A percentile compares a stretch with the other conserved stretches of the same genome.
These are phyloP conservation scores for Acronicta leporina DNA, from an alignment of 2,888 invertebrate genomes.

Conservation along the genomic window DNA sequence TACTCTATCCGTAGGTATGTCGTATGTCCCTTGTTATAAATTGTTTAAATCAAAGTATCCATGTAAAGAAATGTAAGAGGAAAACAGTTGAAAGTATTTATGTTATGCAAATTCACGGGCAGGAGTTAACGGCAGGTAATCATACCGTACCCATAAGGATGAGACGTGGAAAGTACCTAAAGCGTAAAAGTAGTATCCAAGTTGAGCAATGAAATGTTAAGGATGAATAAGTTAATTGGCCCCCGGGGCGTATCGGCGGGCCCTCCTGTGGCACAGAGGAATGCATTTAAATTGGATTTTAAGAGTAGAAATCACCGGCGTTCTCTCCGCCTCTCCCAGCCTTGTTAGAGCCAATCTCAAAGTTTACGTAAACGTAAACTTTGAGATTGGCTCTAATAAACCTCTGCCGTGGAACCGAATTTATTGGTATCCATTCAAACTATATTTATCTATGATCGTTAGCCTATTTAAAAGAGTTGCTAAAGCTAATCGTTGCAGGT, in stretches of 20 bases:
- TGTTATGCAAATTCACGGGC: slow-evolving; percentile 52
- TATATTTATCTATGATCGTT: slow-evolving; percentile 55
- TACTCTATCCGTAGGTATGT: too few species aligned
- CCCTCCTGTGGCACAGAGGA: slow-evolving; percentile 88
- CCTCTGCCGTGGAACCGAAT: slow-evolving; percentile 80
- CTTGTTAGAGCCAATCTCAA: slow-evolving; percentile 88
- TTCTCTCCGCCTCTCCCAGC: slow-evolving; percentile 80
- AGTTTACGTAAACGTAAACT: slow-evolving; percentile 89
- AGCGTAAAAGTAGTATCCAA: slow-evolving; percentile 76
- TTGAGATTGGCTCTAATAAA: too few species aligned
- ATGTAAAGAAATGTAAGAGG: slow-evolving; percentile 12
- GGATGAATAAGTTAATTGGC: slow-evolving; percentile 89
- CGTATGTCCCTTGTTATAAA: neutral
- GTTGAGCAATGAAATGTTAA: slow-evolving; percentile 88
- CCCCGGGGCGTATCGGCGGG: slow-evolving; percentile 86
- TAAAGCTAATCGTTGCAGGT: slow-evolving; percentile 42
- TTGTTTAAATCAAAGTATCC: slow-evolving; percentile 3
- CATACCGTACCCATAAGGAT: slow-evolving; percentile 58
- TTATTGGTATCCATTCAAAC: slow-evolving; percentile 81
- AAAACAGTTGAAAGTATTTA: slow-evolving; percentile 35
- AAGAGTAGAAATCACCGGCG: slow-evolving; percentile 88
- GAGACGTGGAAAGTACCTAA: slow-evolving; percentile 64
- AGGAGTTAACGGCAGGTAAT: slow-evolving; percentile 55
- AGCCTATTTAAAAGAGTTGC: slow-evolving; percentile 44
- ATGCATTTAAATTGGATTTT: slow-evolving; percentile 90